Percentiles rank a stretch among this genome's conserved stretches.
Conservation (phyloP, 1,140 invertebrate species). For the Drosophila cardini region DNA sequence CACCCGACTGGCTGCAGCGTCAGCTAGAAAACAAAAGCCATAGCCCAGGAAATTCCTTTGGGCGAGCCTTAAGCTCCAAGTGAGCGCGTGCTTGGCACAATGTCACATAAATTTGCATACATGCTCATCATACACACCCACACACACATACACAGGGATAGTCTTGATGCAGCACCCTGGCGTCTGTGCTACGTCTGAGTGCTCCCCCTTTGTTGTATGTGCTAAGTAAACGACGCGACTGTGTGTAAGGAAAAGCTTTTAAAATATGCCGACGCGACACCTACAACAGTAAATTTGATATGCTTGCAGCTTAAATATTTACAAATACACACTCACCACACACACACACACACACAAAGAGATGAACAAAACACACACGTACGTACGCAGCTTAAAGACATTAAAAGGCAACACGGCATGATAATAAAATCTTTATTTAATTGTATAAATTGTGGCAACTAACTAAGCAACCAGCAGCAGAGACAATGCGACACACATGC, state of each 20-base stretch:
- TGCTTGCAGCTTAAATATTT: constrained; percentile 79
- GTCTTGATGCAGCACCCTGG: constrained; percentile 22
- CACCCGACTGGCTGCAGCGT: constrained; percentile 62
- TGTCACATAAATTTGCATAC: constrained; percentile 80
- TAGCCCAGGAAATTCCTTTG: constrained; percentile 75
- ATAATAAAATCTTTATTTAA: constrained; percentile 84
- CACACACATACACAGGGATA: constrained; percentile 18
- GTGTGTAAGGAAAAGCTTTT: constrained; percentile 81
- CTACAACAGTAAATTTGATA: constrained; percentile 80
- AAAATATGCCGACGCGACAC: constrained; percentile 84
- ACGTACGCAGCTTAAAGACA: constrained; percentile 35
- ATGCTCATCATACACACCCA: constrained; percentile 50
- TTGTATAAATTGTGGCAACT: constrained; percentile 76
- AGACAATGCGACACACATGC: constrained; percentile 51
- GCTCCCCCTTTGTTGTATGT: constrained; percentile 33
- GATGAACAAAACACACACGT: too few relatives aligned
- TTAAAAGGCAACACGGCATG: constrained; percentile 58
- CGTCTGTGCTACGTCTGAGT: constrained; percentile 5
- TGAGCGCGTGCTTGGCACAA: constrained; percentile 75
- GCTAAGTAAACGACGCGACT: constrained; percentile 69
- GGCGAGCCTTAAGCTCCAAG: constrained; percentile 74
- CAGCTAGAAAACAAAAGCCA: constrained; percentile 82
- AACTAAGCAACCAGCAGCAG: constrained; percentile 48
- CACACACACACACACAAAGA: constrained; percentile 17
- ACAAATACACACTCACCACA: constrained; percentile 48